Conservation (phyloP, 2,797 vertebrate species). For the Hemitrygon akajei region DNA sequence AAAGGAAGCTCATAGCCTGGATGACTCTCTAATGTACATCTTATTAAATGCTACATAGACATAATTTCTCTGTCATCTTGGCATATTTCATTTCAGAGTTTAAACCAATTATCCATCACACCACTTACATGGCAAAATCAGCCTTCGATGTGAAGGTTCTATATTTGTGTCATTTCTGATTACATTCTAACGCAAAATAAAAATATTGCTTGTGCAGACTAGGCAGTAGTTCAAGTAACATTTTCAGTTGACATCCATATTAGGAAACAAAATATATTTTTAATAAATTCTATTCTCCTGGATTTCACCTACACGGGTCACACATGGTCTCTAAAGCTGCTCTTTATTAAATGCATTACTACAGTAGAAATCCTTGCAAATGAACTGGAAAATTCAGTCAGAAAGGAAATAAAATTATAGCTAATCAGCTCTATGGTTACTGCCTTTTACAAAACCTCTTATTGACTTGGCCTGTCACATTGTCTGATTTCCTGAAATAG, state of each 20-base stretch:
- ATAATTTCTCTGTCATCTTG: too few species aligned
- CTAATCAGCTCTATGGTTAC: constrained; percentile 38
- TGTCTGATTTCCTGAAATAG: constrained; percentile 43
- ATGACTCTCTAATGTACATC: not conserved
- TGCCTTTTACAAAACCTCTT: constrained; percentile 39
- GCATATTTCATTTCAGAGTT: not conserved
- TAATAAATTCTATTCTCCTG: not conserved
- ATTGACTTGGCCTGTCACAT: constrained; percentile 41
- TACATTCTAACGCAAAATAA: not conserved
- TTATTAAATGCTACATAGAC: not conserved
- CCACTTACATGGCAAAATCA: not conserved
- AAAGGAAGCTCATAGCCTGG: not conserved
- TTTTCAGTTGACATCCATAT: not conserved
- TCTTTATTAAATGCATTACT: not conserved
- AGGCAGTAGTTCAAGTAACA: not conserved
- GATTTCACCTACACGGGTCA: not conserved
- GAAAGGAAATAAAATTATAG: constrained; percentile 24
- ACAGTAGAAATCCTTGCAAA: not conserved
- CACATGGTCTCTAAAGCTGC: not conserved
- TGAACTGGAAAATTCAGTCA: constrained; percentile 36
- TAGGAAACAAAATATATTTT: too few species aligned
- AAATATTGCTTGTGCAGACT: not conserved
- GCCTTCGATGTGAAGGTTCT: not conserved
- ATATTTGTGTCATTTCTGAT: not conserved
- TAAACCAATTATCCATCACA: constrained; percentile 12